Conservation (phyloP, 2,113 vertebrate genomes). For the Lota lota region DNA sequence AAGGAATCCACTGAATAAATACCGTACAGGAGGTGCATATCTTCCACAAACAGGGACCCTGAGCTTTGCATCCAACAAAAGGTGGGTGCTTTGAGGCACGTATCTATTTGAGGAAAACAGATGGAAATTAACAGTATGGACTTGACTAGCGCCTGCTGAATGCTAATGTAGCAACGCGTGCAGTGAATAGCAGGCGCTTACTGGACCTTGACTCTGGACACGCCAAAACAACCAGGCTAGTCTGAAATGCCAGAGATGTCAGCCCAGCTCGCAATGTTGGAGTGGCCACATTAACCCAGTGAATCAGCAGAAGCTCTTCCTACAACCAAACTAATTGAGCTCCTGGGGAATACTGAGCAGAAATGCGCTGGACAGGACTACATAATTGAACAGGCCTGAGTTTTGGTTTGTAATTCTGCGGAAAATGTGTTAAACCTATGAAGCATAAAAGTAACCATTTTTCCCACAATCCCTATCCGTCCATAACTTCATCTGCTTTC, state of each 20-base stretch:
- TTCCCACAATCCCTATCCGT: too few species aligned
- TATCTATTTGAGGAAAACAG: constrained; percentile 9
- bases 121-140: constrained; percentile 22
- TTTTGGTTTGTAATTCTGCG: background rate
- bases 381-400: background rate
- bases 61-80: background rate
- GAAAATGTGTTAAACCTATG: too few species aligned
- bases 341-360: background rate
- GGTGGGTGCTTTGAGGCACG: background rate
- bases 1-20: too few species aligned
- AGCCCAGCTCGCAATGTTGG: constrained; percentile 1
- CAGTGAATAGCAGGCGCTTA: constrained; percentile 13
- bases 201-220: constrained; percentile 32
- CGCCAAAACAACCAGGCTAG: constrained; percentile 25
- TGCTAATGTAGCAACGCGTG: constrained; percentile 16
- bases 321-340: background rate
- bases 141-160: constrained; percentile 15
- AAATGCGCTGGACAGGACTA: background rate
- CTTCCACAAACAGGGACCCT: background rate
- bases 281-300: background rate
- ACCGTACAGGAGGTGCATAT: too few species aligned
- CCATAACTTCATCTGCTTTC: too few species aligned
- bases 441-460: too few species aligned
- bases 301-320: constrained; percentile 20
- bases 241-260: constrained; percentile 23